Conservation (phyloP, 2,797 vertebrate species). For the Gymnoscopelus braueri region DNA sequence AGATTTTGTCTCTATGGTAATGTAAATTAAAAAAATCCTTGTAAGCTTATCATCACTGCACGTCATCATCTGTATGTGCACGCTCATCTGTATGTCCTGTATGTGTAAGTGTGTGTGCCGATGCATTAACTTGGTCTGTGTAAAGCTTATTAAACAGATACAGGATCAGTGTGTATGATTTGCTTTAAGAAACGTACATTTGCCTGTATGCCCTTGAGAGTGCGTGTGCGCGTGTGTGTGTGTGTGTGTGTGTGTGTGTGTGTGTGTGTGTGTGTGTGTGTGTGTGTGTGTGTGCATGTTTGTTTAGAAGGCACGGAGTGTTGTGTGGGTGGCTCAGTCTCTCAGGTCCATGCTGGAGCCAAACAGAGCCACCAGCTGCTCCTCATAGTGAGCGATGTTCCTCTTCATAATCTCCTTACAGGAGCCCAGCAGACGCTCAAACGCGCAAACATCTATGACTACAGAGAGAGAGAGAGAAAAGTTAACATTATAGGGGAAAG, state of each 20-base stretch:
- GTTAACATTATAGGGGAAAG: too few relatives aligned
- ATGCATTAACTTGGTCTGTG: slow-evolving; percentile 36
- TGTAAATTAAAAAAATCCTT: too few relatives aligned
- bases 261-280: slow-evolving; percentile 37
- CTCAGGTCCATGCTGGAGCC: slow-evolving; percentile 98
- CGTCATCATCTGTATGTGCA: too few relatives aligned
- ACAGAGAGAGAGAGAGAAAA: slow-evolving; percentile 33
- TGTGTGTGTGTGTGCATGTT: slow-evolving; percentile 48
- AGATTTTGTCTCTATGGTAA: too few relatives aligned
- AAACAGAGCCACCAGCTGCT: slow-evolving; percentile 98
- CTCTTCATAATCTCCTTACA: slow-evolving; percentile 99
- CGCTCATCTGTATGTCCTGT: not conserved
- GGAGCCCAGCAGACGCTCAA: slow-evolving; percentile 96
- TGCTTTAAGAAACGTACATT: slow-evolving; percentile 7
- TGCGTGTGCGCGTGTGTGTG: not conserved
- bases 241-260: slow-evolving; percentile 35
- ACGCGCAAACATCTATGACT: slow-evolving; percentile 99
- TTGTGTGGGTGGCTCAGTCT: slow-evolving; percentile 82
- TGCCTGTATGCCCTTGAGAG: slow-evolving; percentile 28
- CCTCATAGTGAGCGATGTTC: slow-evolving; percentile 97
- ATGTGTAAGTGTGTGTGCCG: slow-evolving; percentile 5
- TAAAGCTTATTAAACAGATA: slow-evolving; percentile 52
- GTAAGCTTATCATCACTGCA: too few relatives aligned
- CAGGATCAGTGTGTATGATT: not conserved
- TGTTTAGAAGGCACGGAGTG: slow-evolving; percentile 83